These are phyloP conservation scores for Limonius californicus DNA, from an alignment of 1,140 invertebrate genomes.

Conservation along the genomic window DNA sequence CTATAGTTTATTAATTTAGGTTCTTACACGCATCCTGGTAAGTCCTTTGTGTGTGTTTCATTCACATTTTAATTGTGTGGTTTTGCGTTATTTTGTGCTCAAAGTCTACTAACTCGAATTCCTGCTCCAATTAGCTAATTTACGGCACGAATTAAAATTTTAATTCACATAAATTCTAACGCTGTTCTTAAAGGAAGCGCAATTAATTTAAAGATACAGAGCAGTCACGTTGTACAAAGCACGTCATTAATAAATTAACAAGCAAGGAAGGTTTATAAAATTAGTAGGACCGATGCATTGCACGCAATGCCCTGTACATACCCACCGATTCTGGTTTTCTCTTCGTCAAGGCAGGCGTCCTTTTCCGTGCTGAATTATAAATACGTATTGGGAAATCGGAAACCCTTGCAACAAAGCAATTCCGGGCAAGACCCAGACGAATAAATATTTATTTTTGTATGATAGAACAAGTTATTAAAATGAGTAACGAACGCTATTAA, in stretches of 20 bases:
- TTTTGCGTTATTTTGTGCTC: too few species aligned
- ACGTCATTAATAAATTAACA: slow-evolving; percentile 6
- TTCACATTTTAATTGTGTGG: too few species aligned
- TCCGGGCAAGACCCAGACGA: background rate
- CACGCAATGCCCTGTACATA: slow-evolving; percentile 8
- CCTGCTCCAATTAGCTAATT: too few species aligned
- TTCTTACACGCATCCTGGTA: too few species aligned
- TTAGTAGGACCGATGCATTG: background rate
- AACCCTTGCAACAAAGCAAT: slow-evolving; percentile 7
- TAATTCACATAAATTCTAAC: too few species aligned
- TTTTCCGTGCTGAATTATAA: slow-evolving; percentile 7
- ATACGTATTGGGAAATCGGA: slow-evolving; percentile 10
- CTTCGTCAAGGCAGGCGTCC: background rate
- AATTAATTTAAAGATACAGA: background rate
- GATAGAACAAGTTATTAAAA: slow-evolving; percentile 3
- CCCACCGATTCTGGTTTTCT: background rate
- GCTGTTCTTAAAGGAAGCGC: too few species aligned
- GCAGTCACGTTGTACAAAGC: background rate
- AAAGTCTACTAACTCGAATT: too few species aligned
- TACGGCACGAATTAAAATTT: too few species aligned
- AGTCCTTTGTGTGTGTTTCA: too few species aligned
- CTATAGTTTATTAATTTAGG: too few species aligned
- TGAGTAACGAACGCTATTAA: slow-evolving; percentile 12
- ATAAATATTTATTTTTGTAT: slow-evolving; percentile 5
- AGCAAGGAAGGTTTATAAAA: background rate